Evolutionary conservation across 2,797 vertebrate genomes (phyloP).

Genomic region (Momotus momota): DNA sequence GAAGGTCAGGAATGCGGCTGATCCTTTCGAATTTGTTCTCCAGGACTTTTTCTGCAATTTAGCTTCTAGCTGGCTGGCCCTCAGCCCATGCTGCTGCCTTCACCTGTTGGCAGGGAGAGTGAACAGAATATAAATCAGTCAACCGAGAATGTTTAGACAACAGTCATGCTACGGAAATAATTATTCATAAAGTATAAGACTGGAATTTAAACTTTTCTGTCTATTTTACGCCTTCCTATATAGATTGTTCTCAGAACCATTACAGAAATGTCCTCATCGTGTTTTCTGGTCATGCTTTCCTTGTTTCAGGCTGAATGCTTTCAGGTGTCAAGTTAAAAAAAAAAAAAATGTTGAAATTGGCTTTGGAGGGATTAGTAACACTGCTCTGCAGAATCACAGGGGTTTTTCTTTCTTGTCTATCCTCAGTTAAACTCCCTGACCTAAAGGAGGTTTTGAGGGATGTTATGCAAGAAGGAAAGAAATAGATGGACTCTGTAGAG

Average conservation of each 20-base stretch:
- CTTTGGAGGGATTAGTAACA: neutral
- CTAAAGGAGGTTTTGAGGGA: neutral
- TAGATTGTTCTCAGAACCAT: neutral
- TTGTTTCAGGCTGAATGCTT: neutral
- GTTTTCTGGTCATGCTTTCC: neutral
- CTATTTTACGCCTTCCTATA: neutral
- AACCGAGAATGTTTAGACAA: neutral
- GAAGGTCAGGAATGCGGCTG: neutral
- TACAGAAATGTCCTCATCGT: neutral
- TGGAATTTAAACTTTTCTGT: neutral
- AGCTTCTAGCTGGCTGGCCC: neutral
- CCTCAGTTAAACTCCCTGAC: neutral
- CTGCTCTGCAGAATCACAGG: neutral
- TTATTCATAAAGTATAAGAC: neutral
- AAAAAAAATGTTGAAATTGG: neutral
- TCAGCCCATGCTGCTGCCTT: neutral
- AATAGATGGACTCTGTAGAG: neutral
- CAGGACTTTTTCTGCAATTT: neutral
- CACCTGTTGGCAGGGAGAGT: neutral
- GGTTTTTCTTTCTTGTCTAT: constrained; percentile 5
- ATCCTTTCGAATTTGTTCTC: neutral
- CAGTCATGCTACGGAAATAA: neutral
- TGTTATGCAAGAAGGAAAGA: constrained; percentile 11
- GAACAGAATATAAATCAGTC: neutral
- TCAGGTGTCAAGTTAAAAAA: neutral